phyloP scores from a whole-genome alignment of 2,113 vertebrate genomes.

The Glareola pratincola region DNA sequence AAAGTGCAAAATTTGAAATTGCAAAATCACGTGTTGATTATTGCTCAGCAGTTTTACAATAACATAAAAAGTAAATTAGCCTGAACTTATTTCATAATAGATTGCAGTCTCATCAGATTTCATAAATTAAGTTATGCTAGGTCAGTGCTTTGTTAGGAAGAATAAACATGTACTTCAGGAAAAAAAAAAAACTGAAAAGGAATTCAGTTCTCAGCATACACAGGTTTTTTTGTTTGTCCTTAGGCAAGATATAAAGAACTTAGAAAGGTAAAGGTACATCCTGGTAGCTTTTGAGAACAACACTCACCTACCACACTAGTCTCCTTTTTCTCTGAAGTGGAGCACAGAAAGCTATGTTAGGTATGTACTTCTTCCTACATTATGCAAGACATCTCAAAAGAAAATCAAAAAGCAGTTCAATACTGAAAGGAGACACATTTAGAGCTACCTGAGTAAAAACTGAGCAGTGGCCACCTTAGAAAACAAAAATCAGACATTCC shows the following conservation, averaged over 20 bases:
- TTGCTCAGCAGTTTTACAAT: not conserved
- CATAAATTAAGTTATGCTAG: not conserved
- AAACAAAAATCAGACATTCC: not conserved
- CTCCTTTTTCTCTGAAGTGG: not conserved
- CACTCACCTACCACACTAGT: not conserved
- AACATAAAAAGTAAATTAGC: not conserved
- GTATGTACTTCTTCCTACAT: not conserved
- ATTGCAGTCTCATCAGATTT: not conserved
- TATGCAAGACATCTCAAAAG: not conserved
- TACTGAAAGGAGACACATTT: not conserved
- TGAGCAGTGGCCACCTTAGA: not conserved
- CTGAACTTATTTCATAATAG: not conserved
- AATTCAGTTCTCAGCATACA: not conserved
- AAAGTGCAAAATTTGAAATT: not conserved
- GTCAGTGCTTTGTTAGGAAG: not conserved
- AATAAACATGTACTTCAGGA: not conserved
- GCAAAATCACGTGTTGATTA: not conserved
- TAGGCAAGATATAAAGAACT: not conserved
- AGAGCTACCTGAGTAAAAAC: not conserved
- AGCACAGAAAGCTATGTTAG: not conserved
- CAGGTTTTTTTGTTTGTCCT: not conserved
- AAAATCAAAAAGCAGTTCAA: not conserved
- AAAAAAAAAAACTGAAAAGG: not conserved
- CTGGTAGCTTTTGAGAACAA: not conserved
- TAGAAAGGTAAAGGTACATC: not conserved